Base-by-base conservation (phyloP, 2,797 vertebrate genomes). In the Enteromius radiatus region DNA sequence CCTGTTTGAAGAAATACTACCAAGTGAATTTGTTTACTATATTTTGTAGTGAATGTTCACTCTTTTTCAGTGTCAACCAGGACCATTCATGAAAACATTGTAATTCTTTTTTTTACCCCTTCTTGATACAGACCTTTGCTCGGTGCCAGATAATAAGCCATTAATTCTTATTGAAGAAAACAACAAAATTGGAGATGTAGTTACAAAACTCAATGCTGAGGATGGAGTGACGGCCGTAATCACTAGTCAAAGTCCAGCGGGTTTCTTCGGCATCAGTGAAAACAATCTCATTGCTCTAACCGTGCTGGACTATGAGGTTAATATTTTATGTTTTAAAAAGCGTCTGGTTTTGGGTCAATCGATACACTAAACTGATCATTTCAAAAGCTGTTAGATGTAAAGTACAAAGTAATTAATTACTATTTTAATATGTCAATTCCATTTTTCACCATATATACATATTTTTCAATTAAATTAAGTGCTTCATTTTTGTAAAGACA, bases 281-380 rank as follows among this genome's bases (percentile, higher is more conserved):
- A 70, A 59, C 19, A 0, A 9, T 0, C 81, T 95, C 19, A 2
- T 9, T 41, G 88, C 89, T 23, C 31, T 0, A 0, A 28, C 0
- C 5, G 26, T 54, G 19, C 59, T 95, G 59, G 94, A 95, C 86
- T 81, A 1, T 70, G 95, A 95, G 93, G 94, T 95, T 88, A 8
- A 45, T 33, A 28, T 15, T 63, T 26, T 61, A 7, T 61, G 17
- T 15, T 5, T 26, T 59, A 19, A 33, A 1, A 31, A 41, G 17
- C 14, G 23, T 56, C 14, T 38, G n/a, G 3, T n/a, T 3, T 74
- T n/a, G 28, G 54, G 71, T 36, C 28, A n/a, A 3, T 21, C 8
- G 6, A 28, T 26, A 61, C 1, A 19, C 5, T 45, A 69, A 43
- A 68, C 12, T 1, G 21, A 14, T 56, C 21, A 56, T 75, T 75